phyloP scores from a whole-genome alignment of 2,113 vertebrate genomes.

The Natator depressus region DNA sequence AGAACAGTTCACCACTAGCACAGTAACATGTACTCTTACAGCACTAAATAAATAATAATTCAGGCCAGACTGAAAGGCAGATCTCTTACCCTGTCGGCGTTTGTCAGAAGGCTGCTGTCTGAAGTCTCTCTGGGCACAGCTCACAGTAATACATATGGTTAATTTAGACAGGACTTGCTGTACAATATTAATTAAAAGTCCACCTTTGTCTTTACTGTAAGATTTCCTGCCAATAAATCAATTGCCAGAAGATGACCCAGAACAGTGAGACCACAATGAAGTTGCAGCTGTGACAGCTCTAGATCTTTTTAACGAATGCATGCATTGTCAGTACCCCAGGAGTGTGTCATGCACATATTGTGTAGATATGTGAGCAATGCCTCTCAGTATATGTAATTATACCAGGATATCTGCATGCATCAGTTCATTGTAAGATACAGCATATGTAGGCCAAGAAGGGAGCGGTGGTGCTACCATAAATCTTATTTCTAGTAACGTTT shows the following conservation, averaged over 20 bases:
- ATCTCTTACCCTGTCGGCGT: constrained; percentile 23
- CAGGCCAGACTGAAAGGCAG: constrained; percentile 35
- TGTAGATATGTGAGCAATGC: background rate
- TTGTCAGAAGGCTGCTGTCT: constrained; percentile 39
- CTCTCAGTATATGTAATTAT: background rate
- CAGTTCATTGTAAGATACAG: background rate
- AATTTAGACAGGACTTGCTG: constrained; percentile 1
- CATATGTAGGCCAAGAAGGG: background rate
- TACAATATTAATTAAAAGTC: background rate
- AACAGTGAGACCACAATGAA: constrained; percentile 8
- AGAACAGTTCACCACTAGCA: constrained; percentile 20
- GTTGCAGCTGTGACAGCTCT: background rate
- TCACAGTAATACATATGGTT: background rate
- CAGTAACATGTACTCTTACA: background rate
- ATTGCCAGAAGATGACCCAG: background rate
- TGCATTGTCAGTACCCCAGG: background rate
- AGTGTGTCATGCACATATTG: background rate
- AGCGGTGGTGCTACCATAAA: background rate
- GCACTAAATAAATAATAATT: constrained; percentile 27
- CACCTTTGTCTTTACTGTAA: background rate
- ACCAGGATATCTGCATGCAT: background rate
- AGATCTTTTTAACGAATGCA: background rate
- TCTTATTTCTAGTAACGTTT: background rate
- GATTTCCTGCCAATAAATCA: background rate
- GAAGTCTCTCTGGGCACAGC: constrained; percentile 51